Base-by-base conservation (phyloP, 2,888 invertebrate species). In the Sthenelais limicola region DNA sequence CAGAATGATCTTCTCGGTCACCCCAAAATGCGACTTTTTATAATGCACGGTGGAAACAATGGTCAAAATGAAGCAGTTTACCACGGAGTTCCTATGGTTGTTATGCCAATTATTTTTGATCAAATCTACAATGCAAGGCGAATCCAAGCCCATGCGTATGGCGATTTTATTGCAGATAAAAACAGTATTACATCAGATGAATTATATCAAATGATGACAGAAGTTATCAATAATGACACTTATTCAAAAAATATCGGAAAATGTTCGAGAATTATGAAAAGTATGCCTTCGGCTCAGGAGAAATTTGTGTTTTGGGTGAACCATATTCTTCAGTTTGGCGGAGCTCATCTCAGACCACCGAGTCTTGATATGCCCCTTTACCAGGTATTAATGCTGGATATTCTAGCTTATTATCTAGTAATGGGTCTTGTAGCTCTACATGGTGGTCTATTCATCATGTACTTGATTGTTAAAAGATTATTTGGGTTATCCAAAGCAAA, bases 1-100 rank as follows among this genome's bases (percentile, higher is more conserved):
- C 66, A 66, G 26, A 38, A 38, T 35, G 66, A 66, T 38, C 38
- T 66, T n/a, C 43, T 66, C 28, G 43, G 66, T 21, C 33, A 66
- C 43, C 66, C 66, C 21, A 66, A 66, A 38, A 66, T 26, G 21
- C 26, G 18, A 26, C 15, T 66, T 1, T 66, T 66, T 24, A 66
- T 66, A 12, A 66, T 43, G 7, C 66, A 66, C 26, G 66, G 66
- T 5, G 66, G 66, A 15, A 66, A 35, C 66, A 66, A 66, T 38
- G 66, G 66, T 35, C 66, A 66, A n/a, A 38, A 24, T n/a, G 66
- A 66, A n/a, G 66, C 66, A 15, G 43, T 66, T 3, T 38, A 43
- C n/a, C 43, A 66, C 43, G 66, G 66, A 3, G 66, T 66, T 1
- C 66, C 66, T 35, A 38, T 66, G 35, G 12, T 66, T 15, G 26